phyloP scores from a whole-genome alignment of 2,113 vertebrate genomes.

The Boulengeromyrus knoepffleri region DNA sequence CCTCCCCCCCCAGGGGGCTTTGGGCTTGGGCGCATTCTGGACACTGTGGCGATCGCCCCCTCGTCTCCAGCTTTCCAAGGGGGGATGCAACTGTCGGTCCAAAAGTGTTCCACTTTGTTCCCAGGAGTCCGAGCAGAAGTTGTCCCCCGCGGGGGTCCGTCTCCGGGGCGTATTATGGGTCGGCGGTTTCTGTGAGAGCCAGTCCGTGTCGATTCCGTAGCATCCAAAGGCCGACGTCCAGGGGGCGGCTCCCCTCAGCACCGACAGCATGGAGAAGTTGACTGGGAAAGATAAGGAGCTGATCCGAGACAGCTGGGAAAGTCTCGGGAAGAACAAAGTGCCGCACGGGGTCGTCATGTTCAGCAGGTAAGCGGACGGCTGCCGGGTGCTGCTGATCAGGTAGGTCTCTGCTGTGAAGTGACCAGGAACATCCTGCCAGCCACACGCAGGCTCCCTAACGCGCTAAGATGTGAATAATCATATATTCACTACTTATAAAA shows the following conservation, averaged over 20 bases:
- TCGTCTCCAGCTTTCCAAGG: constrained; percentile 1
- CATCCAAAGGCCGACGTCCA: constrained; percentile 28
- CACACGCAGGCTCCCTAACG: neutral
- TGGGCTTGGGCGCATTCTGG: neutral
- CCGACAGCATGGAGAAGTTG: constrained; percentile 58
- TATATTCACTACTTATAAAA: neutral
- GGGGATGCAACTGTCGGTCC: neutral
- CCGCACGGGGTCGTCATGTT: constrained; percentile 84
- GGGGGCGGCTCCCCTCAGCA: constrained; percentile 20
- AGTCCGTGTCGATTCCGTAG: constrained; percentile 34
- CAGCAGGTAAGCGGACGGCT: constrained; percentile 66
- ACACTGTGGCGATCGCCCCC: neutral
- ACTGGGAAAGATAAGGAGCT: constrained; percentile 72
- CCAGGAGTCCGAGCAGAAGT: constrained; percentile 44
- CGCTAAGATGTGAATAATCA: neutral
- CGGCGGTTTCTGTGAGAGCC: constrained; percentile 23
- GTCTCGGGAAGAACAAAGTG: constrained; percentile 74
- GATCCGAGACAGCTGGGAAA: constrained; percentile 85
- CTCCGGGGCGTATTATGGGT: constrained; percentile 32
- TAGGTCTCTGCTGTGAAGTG: neutral
- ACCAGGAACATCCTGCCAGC: neutral
- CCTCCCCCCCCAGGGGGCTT: constrained; percentile 18
- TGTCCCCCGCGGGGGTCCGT: constrained; percentile 34
- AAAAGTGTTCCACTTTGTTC: constrained; percentile 39
- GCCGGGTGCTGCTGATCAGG: neutral